Percentiles rank a stretch among this genome's conserved stretches.
Evolutionary conservation across 2,797 vertebrate genomes (phyloP).

Genomic region (Gadopsis bispinosus): DNA sequence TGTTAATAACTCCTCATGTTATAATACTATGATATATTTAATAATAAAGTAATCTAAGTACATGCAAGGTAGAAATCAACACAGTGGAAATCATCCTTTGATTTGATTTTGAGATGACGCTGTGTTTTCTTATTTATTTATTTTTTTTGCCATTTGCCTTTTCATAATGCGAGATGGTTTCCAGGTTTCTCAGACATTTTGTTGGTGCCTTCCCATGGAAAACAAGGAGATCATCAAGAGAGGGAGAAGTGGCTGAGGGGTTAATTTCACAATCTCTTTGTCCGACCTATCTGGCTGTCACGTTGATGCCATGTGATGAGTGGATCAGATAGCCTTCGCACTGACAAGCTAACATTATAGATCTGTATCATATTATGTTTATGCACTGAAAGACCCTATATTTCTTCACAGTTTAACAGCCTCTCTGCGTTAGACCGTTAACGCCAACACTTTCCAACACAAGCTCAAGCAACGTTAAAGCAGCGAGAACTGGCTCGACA

Average conservation of each 20-base stretch:
- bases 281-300: slow-evolving; percentile 42
- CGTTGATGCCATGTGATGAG: slow-evolving; percentile 28
- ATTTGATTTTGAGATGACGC: not conserved
- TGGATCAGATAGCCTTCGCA: slow-evolving; percentile 41
- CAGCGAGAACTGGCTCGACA: slow-evolving; percentile 41
- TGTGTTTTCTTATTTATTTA: too few relatives aligned
- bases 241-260: not conserved
- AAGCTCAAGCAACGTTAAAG: slow-evolving; percentile 39
- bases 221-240: slow-evolving; percentile 44
- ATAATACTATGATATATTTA: not conserved
- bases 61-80: not conserved
- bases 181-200: slow-evolving; percentile 40
- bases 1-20: not conserved
- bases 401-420: slow-evolving; percentile 49
- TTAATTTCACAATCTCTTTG: slow-evolving; percentile 44
- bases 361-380: slow-evolving; percentile 51
- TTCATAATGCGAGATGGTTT: slow-evolving; percentile 15
- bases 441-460: slow-evolving; percentile 47
- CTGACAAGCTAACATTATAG: slow-evolving; percentile 36
- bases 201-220: slow-evolving; percentile 48
- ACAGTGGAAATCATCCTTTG: not conserved
- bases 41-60: not conserved
- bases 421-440: slow-evolving; percentile 35
- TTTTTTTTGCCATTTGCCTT: not conserved
- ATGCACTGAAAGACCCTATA: slow-evolving; percentile 37